Percentiles rank a stretch among this genome's conserved stretches.
These are phyloP conservation scores for Timema podura DNA, from an alignment of 2,888 invertebrate genomes.

Conservation along the genomic window DNA sequence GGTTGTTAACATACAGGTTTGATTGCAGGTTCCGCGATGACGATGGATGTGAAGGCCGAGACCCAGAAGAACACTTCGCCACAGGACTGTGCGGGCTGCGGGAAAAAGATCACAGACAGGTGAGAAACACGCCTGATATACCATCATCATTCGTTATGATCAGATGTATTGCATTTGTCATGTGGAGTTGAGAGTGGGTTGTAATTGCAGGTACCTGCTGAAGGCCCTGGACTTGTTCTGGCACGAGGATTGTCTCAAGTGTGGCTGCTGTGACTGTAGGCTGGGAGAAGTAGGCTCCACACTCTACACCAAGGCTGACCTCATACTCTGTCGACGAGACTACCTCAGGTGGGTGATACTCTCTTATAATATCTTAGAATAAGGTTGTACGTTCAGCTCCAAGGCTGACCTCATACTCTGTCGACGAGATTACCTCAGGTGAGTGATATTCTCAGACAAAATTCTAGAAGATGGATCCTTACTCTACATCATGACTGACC, in stretches of 20 bases:
- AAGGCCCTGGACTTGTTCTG: constrained; percentile 91
- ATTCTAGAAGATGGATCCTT: constrained; percentile 61
- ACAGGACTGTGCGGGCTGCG: constrained; percentile 88
- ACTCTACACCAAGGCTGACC: constrained; percentile 90
- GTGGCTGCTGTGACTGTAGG: constrained; percentile 94
- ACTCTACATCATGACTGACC: constrained; percentile 90
- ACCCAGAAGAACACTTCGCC: constrained; percentile 37
- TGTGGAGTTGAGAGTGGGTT: too few species aligned
- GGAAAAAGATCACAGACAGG: constrained; percentile 86
- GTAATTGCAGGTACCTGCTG: constrained; percentile 76
- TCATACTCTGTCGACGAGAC: too few species aligned
- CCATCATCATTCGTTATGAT: not conserved
- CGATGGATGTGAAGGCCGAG: constrained; percentile 85
- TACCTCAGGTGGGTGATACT: too few species aligned
- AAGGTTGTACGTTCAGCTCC: too few species aligned
- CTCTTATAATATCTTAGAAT: too few species aligned
- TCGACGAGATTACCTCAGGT: too few species aligned
- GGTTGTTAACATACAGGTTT: too few species aligned
- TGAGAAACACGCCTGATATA: constrained; percentile 28
- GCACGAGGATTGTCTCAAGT: constrained; percentile 98
- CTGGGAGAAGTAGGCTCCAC: constrained; percentile 92
- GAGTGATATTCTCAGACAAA: constrained; percentile 93
- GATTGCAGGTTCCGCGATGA: constrained; percentile 61
- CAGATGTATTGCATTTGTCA: too few species aligned
- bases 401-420: too few species aligned